These are phyloP conservation scores for Abramis brama DNA, from an alignment of 2,113 vertebrate species.

Conservation along the genomic window DNA sequence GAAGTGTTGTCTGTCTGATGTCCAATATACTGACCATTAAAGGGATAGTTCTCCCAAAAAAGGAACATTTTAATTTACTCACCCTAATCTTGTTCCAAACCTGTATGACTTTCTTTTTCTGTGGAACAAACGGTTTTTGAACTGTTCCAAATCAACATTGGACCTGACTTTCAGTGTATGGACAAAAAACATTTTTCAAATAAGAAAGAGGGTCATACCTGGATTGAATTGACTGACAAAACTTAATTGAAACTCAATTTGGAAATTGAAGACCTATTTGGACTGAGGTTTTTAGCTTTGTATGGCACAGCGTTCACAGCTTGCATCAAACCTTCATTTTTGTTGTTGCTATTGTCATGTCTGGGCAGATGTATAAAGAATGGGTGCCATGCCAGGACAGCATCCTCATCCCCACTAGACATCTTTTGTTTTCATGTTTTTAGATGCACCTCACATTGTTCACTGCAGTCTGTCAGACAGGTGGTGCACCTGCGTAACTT, in stretches of 20 bases:
- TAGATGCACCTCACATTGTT: slow-evolving; percentile 39
- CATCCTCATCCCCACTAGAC: slow-evolving; percentile 24
- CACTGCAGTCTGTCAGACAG: slow-evolving; percentile 30
- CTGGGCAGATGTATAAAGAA: slow-evolving; percentile 25
- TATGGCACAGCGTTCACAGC: background rate
- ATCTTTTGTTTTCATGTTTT: slow-evolving; percentile 37
- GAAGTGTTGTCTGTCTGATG: background rate
- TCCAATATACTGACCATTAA: no score
- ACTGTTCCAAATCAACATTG: background rate
- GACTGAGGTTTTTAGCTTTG: background rate
- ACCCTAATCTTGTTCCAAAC: background rate
- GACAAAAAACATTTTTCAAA: no score
- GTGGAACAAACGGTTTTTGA: background rate
- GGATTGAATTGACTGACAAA: background rate
- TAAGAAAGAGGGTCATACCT: no score
- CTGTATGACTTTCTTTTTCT: background rate
- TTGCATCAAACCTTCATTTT: background rate
- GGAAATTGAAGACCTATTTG: slow-evolving; percentile 4
- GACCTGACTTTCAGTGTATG: background rate
- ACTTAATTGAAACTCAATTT: background rate
- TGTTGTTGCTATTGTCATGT: background rate
- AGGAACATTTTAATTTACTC: background rate
- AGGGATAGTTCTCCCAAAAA: no score
- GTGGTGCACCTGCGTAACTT: slow-evolving; percentile 29
- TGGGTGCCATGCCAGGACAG: background rate